These are phyloP conservation scores for Bellardia pandia DNA, from an alignment of 2,888 invertebrate species.

Conservation along the genomic window DNA sequence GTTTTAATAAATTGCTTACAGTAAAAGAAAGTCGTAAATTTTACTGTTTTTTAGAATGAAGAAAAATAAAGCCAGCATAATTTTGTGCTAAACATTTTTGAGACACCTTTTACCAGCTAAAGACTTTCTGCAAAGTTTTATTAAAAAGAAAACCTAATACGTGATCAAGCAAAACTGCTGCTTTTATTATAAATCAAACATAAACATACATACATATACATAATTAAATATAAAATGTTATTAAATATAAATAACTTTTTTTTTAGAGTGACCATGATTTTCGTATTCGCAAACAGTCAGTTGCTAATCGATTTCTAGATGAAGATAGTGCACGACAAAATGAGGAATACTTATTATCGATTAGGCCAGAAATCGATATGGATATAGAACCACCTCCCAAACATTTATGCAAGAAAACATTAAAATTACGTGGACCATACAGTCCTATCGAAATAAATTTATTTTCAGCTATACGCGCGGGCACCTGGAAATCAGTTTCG, in stretches of 20 bases:
- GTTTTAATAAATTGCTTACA: too few relatives aligned
- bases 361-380: conserved; percentile 80
- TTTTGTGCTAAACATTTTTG: too few relatives aligned
- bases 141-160: too few relatives aligned
- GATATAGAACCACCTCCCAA: conserved; percentile 80
- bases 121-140: too few relatives aligned
- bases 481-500: conserved; percentile 86
- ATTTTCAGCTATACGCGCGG: conserved; percentile 86
- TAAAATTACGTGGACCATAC: conserved; percentile 89
- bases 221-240: too few relatives aligned
- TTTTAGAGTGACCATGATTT: conserved; percentile 86
- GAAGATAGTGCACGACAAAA: conserved; percentile 78
- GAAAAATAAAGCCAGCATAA: too few relatives aligned
- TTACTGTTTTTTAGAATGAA: too few relatives aligned
- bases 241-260: background rate
- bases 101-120: too few relatives aligned
- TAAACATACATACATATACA: too few relatives aligned
- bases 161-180: too few relatives aligned
- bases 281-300: conserved; percentile 84
- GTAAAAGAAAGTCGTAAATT: too few relatives aligned
- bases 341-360: conserved; percentile 80
- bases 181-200: too few relatives aligned
- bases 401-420: conserved; percentile 75
- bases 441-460: conserved; percentile 92
- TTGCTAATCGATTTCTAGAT: conserved; percentile 72